These are phyloP conservation scores for Poecilia wingei DNA, from an alignment of 2,797 vertebrate genomes.

Conservation along the genomic window DNA sequence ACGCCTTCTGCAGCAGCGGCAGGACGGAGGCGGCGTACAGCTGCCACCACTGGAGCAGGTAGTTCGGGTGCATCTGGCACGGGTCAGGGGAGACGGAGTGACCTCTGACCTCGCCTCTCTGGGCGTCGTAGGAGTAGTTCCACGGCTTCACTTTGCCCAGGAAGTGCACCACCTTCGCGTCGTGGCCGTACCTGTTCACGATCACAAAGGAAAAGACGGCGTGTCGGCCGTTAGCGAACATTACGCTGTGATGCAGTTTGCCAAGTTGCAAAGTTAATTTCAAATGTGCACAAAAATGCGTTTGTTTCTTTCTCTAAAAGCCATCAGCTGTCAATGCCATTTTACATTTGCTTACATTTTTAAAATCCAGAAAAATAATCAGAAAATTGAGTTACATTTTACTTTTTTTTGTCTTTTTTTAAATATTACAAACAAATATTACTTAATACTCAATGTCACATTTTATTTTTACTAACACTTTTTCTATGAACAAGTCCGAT, in stretches of 20 bases:
- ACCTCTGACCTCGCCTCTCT: constrained; percentile 84
- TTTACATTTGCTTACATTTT: background rate
- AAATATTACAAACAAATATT: background rate
- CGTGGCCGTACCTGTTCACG: constrained; percentile 86
- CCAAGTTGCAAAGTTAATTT: background rate
- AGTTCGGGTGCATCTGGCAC: constrained; percentile 85
- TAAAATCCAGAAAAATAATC: background rate
- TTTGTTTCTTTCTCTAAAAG: background rate
- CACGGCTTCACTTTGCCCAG: constrained; percentile 92
- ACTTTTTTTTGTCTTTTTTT: background rate
- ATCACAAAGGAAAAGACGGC: background rate
- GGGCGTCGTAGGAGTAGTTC: constrained; percentile 87
- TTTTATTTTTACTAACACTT: no score
- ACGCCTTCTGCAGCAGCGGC: constrained; percentile 83
- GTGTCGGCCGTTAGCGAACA: background rate
- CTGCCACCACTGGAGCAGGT: constrained; percentile 92
- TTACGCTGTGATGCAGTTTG: background rate
- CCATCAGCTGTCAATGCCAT: background rate
- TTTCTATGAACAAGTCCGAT: background rate
- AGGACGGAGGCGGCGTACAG: constrained; percentile 81
- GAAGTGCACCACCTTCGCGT: constrained; percentile 96
- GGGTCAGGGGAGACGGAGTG: constrained; percentile 72
- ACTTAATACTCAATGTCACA: background rate
- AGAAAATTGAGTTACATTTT: no score
- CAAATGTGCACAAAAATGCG: background rate